phyloP scores from a whole-genome alignment of 2,888 invertebrate species.

The Prosopocoilus inquinatus region DNA sequence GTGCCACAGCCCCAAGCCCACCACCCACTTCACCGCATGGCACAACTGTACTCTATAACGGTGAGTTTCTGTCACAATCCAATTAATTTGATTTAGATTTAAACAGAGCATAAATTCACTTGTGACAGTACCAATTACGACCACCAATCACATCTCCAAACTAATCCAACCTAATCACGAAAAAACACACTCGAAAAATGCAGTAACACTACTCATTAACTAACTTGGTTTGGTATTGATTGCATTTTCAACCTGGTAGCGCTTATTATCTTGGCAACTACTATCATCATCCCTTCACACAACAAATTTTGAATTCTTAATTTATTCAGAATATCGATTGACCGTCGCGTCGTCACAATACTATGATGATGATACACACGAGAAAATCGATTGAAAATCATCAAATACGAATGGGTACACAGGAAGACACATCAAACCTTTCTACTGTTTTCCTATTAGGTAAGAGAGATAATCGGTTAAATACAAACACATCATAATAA shows the following conservation, averaged over 20 bases:
- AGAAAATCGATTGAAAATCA: no score
- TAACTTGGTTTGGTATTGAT: conserved; percentile 9
- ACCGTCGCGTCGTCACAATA: no score
- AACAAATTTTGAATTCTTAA: no score
- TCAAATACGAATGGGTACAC: no score
- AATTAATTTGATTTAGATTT: conserved; percentile 16
- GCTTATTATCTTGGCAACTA: no score
- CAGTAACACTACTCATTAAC: conserved; percentile 8
- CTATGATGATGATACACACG: no score
- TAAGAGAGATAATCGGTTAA: no score
- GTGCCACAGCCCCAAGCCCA: conserved; percentile 73
- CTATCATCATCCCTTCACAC: no score
- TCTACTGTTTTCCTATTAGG: no score
- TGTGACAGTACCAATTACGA: conserved; percentile 24
- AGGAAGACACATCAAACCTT: no score
- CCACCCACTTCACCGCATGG: conserved; percentile 66
- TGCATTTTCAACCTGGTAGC: neutral
- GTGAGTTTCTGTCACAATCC: conserved; percentile 53
- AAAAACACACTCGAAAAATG: conserved; percentile 18
- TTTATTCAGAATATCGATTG: no score
- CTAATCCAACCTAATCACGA: conserved; percentile 20
- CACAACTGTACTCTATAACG: conserved; percentile 75
- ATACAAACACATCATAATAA: no score
- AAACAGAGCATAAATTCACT: conserved; percentile 19
- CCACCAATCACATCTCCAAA: conserved; percentile 17